These are phyloP conservation scores for Corvus moneduloides DNA, from an alignment of 2,113 vertebrate genomes.

Conservation along the genomic window DNA sequence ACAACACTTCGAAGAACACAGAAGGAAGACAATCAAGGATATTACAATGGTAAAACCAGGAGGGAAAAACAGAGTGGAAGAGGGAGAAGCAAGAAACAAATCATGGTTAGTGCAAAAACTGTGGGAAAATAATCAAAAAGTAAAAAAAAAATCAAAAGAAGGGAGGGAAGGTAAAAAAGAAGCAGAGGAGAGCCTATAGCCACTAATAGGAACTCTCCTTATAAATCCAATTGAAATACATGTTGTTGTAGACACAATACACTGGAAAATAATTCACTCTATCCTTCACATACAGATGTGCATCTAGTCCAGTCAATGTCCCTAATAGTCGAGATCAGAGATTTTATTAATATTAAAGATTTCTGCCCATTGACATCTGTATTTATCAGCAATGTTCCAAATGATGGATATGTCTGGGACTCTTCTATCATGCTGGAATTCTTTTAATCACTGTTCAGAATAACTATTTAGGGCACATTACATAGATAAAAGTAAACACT, in stretches of 20 bases:
- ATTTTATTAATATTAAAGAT: not conserved
- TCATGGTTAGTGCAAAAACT: not conserved
- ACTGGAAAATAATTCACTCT: not conserved
- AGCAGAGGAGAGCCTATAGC: not conserved
- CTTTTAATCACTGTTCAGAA: not conserved
- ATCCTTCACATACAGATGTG: not conserved
- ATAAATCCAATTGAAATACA: not conserved
- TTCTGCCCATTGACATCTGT: not conserved
- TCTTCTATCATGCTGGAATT: not conserved
- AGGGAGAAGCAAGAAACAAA: not conserved
- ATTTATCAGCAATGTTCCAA: not conserved
- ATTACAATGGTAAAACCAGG: not conserved
- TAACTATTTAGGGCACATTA: not conserved
- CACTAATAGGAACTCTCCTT: not conserved
- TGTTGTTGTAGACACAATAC: not conserved
- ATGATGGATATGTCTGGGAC: not conserved
- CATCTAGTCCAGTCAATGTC: not conserved
- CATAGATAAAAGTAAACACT: not conserved
- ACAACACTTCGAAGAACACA: not conserved
- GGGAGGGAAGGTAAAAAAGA: rapidly evolving
- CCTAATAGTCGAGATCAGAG: not conserved
- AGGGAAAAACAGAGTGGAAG: not conserved
- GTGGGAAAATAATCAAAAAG: not conserved
- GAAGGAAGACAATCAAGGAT: not conserved
- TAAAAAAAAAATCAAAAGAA: not conserved